phyloP scores from a whole-genome alignment of 2,888 invertebrate species.

The Busseola fusca region DNA sequence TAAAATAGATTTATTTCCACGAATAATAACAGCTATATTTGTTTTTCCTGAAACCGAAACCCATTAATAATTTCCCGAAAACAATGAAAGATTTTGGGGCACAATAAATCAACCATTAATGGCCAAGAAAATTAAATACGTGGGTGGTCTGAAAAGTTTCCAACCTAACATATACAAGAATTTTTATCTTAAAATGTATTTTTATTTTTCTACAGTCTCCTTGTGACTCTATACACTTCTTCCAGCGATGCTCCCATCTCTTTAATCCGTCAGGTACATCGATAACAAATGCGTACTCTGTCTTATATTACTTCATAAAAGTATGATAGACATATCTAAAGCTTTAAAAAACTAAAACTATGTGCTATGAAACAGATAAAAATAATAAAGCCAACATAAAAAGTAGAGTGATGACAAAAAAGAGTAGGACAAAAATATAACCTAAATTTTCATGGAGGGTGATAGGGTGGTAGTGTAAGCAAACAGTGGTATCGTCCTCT shows the following conservation, averaged over 20 bases:
- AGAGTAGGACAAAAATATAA: background rate
- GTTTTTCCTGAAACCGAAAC: constrained; percentile 29
- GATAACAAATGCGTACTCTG: background rate
- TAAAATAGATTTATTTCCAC: background rate
- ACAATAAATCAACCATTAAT: constrained; percentile 1
- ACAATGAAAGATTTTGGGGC: background rate
- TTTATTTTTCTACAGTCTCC: too few relatives aligned
- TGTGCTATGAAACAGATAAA: constrained; percentile 50
- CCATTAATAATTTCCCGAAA: constrained; percentile 3
- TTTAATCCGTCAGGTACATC: too few relatives aligned
- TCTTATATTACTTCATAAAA: constrained; percentile 13
- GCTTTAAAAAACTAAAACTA: background rate
- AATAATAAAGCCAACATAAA: constrained; percentile 44
- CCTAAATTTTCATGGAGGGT: too few relatives aligned
- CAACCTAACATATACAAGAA: too few relatives aligned
- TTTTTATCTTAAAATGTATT: too few relatives aligned
- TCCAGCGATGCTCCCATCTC: too few relatives aligned
- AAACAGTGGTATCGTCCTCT: too few relatives aligned
- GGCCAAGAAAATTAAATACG: constrained; percentile 17
- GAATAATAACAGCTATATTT: background rate
- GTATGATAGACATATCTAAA: constrained; percentile 3
- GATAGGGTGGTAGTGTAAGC: too few relatives aligned
- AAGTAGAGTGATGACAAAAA: constrained; percentile 7
- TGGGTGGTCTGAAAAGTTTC: too few relatives aligned
- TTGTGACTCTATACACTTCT: too few relatives aligned